These are phyloP conservation scores for Dasyornis broadbenti DNA, from an alignment of 2,113 vertebrate genomes.

Conservation along the genomic window DNA sequence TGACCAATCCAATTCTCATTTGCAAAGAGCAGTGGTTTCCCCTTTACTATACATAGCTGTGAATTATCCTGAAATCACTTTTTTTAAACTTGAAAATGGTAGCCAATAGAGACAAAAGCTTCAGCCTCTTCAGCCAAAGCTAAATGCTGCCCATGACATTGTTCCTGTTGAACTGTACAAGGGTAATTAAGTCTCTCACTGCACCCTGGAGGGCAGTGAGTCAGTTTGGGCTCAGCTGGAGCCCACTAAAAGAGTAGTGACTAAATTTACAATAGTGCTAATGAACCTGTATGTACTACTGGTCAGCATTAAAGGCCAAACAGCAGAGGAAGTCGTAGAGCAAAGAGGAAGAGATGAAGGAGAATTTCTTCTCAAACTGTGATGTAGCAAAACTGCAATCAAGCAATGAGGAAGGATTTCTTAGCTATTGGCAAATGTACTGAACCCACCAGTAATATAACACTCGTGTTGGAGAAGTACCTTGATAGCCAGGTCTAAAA, in stretches of 20 bases:
- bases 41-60: background rate
- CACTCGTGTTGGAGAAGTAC: background rate
- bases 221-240: constrained; percentile 47
- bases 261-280: constrained; percentile 50
- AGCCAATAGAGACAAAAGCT: background rate
- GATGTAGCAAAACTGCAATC: background rate
- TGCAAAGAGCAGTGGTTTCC: background rate
- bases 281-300: constrained; percentile 38
- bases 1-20: constrained; percentile 6
- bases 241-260: constrained; percentile 50
- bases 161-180: constrained; percentile 27
- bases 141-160: background rate
- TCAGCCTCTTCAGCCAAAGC: background rate
- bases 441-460: background rate
- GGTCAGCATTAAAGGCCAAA: constrained; percentile 33
- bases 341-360: background rate
- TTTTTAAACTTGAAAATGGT: constrained; percentile 5
- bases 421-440: background rate
- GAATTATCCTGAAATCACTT: background rate
- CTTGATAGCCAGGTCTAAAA: background rate
- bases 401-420: background rate
- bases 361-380: background rate
- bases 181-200: constrained; percentile 61
- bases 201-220: constrained; percentile 45
- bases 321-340: background rate